Base-by-base conservation (phyloP, 2,888 invertebrate species). In the Polia nebulosa region DNA sequence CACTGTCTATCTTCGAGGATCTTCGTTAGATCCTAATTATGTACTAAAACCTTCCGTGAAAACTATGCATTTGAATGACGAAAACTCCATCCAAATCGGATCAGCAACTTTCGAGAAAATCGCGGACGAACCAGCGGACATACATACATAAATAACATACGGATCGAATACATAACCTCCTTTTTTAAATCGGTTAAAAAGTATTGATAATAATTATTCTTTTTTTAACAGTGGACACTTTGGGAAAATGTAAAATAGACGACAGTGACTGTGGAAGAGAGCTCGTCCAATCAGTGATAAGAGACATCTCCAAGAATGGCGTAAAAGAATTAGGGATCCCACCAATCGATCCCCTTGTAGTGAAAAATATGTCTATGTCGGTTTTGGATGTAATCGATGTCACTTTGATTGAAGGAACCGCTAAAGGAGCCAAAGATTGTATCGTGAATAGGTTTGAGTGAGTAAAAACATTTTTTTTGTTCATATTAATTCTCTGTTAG, bases 391-490 rank as follows among this genome's bases (percentile, higher is more conserved):
- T 84, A 6, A 22, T 88, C 3, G 82, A 88, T 15, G 3, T 90
- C 0, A 85, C 84, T 0, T 27, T 91, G n/a, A 25, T 84, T 11
- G 87, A 92, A 15, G 92, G 90, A 15, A 65, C 76, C 0, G 81
- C 77, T 4, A 87, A 82, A 53, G 92, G 92, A 0, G 67, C 86
- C 4, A 87, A 81, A 39, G 73, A 85, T 62, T 92, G 92, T 61
- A 32, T 75, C 0, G 27, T 85, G 2, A 49, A 62, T 9, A 67
- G 72, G 6, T 80, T 78, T 60, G 44, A 55, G 86, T 86, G 25
- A 84, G 86, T 85, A 66, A 29, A 15, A 22, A 61, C 3, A 1
- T n/a, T n/a, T n/a, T 17, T 41, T 17, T n/a, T n/a, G n/a, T n/a
- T n/a, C n/a, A n/a, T n/a, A n/a, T n/a, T n/a, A n/a, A n/a, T n/a